Evolutionary conservation across 2,113 vertebrate species (phyloP), one percentile per base, ranked within the genome.

Genomic region (Melanotaenia duboulayi): DNA sequence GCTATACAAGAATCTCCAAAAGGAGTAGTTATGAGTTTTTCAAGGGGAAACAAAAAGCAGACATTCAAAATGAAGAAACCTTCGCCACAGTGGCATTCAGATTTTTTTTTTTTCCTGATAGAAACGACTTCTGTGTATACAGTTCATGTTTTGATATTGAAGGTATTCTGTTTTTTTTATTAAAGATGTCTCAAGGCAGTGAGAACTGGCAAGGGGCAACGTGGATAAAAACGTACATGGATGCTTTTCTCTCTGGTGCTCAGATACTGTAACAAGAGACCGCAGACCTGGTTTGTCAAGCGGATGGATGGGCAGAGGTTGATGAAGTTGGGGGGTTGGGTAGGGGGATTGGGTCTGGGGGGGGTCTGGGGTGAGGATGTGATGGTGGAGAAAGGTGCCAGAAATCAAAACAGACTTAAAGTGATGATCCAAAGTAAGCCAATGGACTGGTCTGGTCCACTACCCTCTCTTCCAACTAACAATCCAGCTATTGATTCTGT

Each of bases 401-500:
- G 56, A 80, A 90, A 77, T 90, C 76, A 85, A 86, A 88, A 81
- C 74, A 60, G 65, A 69, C 67, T 84, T 66, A 77, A 63, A 76
- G 77, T 9, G 3, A 71, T 80, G 80, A 85, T 85, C 79, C 78
- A 60, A 70, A 82, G 75, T 77, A 71, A 89, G 75, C 66, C 54
- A 2, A 61, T 50, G 54, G 61, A 71, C 71, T 32, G 71, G 72
- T 70, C 82, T 75, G 51, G 52, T 82, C 71, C 74, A 32, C 16
- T 28, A 42, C 71, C 23, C 54, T 74, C 69, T 64, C 52, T 71
- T 73, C 71, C 56, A 57, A 68, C 81, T 79, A 74, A 69, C 87
- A 91, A 82, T 72, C 80, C 65, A 1, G 11, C 77, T 65, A 89
- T 90, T 24, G 86, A 91, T 90, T 87, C 69, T 19, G 9, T 62